These are phyloP conservation scores for Hippoglossus hippoglossus DNA, from an alignment of 2,797 vertebrate genomes.

Conservation along the genomic window DNA sequence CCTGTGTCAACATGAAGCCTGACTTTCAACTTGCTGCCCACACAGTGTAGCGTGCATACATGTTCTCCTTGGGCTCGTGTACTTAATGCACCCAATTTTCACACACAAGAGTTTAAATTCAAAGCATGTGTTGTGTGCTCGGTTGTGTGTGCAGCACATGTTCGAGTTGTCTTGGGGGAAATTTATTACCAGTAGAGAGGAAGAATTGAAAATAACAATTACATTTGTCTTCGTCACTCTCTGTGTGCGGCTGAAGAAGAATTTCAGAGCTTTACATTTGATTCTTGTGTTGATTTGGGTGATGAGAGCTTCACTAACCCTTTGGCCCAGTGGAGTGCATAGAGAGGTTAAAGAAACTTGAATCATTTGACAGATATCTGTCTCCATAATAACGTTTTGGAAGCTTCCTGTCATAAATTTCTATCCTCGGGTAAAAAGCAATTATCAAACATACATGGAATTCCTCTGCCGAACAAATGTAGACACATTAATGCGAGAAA, in stretches of 20 bases:
- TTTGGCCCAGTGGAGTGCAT: slow-evolving; percentile 31
- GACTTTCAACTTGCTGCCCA: slow-evolving; percentile 36
- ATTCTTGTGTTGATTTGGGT: background rate
- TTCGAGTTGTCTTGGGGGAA: slow-evolving; percentile 31
- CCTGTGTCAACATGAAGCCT: slow-evolving; percentile 59
- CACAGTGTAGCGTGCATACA: slow-evolving; percentile 48
- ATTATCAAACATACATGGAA: slow-evolving; percentile 34
- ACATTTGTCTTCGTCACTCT: background rate
- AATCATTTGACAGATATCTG: slow-evolving; percentile 22
- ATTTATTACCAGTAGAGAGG: too few species aligned
- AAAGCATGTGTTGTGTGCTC: slow-evolving; percentile 64
- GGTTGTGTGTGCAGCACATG: slow-evolving; percentile 38
- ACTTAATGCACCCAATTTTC: slow-evolving; percentile 49
- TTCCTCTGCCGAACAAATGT: slow-evolving; percentile 20
- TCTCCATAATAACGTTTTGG: slow-evolving; percentile 33
- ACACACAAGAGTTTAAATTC: slow-evolving; percentile 57
- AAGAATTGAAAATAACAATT: too few species aligned
- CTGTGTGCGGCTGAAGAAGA: background rate
- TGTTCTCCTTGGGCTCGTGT: slow-evolving; percentile 43
- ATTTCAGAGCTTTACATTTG: background rate
- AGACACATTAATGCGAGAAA: background rate
- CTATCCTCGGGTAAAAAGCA: slow-evolving; percentile 21
- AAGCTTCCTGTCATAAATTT: slow-evolving; percentile 19
- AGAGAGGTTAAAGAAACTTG: slow-evolving; percentile 12
- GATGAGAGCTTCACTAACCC: slow-evolving; percentile 9